Evolutionary conservation across 2,113 vertebrate genomes (phyloP).

Genomic region (Casuarius casuarius): DNA sequence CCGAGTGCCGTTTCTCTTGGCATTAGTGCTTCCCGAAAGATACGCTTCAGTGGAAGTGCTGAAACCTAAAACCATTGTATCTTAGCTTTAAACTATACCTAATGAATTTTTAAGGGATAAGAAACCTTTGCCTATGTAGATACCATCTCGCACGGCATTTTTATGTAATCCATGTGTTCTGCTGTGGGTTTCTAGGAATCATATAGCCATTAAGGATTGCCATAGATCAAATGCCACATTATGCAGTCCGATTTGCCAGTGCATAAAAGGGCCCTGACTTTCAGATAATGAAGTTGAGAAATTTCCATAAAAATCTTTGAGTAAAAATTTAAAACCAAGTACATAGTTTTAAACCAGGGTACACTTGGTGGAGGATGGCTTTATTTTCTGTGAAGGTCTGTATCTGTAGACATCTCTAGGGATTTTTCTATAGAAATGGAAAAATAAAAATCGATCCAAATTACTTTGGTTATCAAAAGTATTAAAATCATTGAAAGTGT

Average conservation of each 20-base stretch:
- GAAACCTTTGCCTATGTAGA: background rate
- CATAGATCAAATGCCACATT: background rate
- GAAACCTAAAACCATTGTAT: slow-evolving; percentile 5
- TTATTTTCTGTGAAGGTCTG: background rate
- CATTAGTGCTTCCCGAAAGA: background rate
- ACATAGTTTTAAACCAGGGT: background rate
- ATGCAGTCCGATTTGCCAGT: background rate
- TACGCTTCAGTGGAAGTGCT: background rate
- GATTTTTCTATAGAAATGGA: background rate
- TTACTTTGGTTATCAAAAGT: background rate
- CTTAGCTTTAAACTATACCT: background rate
- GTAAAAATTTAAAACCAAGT: background rate
- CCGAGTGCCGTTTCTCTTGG: background rate
- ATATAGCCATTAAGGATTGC: background rate
- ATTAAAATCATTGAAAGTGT: background rate
- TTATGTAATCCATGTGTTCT: background rate
- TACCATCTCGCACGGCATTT: slow-evolving; percentile 16
- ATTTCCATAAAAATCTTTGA: background rate
- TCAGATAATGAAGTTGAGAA: background rate
- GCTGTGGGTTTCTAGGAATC: background rate
- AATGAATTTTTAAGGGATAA: background rate
- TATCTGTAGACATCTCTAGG: background rate
- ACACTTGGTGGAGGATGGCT: rapidly evolving
- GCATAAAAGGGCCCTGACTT: background rate
- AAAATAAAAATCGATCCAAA: background rate